phyloP scores from a whole-genome alignment of 1,140 invertebrate genomes.

The Archivesica marissinica region DNA sequence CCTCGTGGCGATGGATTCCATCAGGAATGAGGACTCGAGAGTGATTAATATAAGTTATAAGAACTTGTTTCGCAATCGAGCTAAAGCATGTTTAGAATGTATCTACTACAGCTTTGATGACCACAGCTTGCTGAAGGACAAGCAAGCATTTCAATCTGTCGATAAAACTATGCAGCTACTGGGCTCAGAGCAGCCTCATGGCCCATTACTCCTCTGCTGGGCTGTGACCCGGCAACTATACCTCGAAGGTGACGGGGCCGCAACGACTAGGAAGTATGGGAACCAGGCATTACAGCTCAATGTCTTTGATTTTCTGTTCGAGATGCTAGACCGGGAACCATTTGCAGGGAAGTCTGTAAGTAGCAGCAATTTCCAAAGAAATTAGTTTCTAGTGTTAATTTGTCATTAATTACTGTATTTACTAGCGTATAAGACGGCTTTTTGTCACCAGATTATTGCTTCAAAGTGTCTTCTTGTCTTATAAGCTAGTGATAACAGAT shows the following conservation, averaged over 20 bases:
- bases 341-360: conserved; percentile 79
- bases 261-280: conserved; percentile 74
- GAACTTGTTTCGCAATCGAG: too few relatives aligned
- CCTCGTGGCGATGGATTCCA: too few relatives aligned
- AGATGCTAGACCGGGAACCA: conserved; percentile 72
- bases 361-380: too few relatives aligned
- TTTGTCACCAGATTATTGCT: too few relatives aligned
- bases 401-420: too few relatives aligned
- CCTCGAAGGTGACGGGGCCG: conserved; percentile 57
- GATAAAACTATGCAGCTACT: conserved; percentile 74
- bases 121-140: conserved; percentile 68
- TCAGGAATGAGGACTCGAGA: too few relatives aligned
- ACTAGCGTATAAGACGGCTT: too few relatives aligned
- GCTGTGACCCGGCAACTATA: conserved; percentile 77
- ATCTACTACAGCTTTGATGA: conserved; percentile 70
- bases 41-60: too few relatives aligned
- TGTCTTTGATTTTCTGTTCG: conserved; percentile 79
- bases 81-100: too few relatives aligned
- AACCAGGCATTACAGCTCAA: conserved; percentile 81
- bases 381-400: neutral
- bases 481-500: too few relatives aligned
- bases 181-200: conserved; percentile 75
- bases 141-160: conserved; percentile 72
- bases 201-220: conserved; percentile 83
- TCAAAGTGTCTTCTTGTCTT: too few relatives aligned